phyloP scores from a whole-genome alignment of 2,113 vertebrate species.

The Chitala chitala region DNA sequence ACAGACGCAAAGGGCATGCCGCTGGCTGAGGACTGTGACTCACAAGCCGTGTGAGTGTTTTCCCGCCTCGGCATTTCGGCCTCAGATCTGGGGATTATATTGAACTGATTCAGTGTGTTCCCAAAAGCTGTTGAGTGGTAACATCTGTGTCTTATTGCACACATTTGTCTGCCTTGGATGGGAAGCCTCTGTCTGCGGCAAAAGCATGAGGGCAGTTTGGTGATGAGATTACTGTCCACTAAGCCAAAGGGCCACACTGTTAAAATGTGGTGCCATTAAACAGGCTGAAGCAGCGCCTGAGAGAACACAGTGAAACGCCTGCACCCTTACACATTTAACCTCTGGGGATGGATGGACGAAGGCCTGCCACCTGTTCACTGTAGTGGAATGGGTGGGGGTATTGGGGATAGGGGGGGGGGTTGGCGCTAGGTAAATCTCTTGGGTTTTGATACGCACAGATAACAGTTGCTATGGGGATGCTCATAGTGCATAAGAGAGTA shows the following conservation, averaged over 20 bases:
- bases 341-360: constrained; percentile 4
- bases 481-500: neutral
- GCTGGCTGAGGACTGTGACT: no score
- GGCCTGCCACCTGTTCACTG: constrained; percentile 23
- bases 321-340: constrained; percentile 12
- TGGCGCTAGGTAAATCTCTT: constrained; percentile 24
- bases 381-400: neutral
- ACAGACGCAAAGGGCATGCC: neutral
- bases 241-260: neutral
- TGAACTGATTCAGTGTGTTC: neutral
- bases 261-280: constrained; percentile 5
- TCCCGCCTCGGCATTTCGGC: neutral
- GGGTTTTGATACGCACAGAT: constrained; percentile 17
- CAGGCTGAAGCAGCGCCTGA: neutral
- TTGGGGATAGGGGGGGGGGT: neutral
- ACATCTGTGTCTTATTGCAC: neutral
- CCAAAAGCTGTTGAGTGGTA: neutral
- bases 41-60: neutral
- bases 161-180: no score
- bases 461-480: constrained; percentile 27
- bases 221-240: neutral
- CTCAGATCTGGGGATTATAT: neutral
- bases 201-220: neutral
- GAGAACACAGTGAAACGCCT: neutral
- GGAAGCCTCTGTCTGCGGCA: neutral